Percentiles rank a stretch among this genome's conserved stretches.
phyloP scores from a whole-genome alignment of 1,140 invertebrate species.

The Tetragonula clypearis region DNA sequence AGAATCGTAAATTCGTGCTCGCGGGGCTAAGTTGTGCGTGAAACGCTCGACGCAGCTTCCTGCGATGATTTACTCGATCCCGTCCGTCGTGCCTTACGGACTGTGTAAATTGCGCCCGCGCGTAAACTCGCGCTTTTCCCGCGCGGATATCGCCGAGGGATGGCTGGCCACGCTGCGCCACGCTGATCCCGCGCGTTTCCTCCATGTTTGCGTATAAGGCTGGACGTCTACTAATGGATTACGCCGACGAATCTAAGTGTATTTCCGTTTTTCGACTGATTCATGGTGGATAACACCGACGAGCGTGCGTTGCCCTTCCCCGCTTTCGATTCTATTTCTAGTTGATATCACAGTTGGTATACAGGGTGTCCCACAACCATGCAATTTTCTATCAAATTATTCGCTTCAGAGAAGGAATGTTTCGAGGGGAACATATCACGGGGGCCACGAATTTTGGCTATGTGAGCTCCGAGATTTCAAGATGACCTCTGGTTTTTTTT shows the following conservation, averaged over 20 bases:
- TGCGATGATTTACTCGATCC: slow-evolving; percentile 62
- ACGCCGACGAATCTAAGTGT: not conserved
- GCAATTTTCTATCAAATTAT: no score
- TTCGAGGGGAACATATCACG: no score
- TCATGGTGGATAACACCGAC: not conserved
- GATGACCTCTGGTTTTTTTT: no score
- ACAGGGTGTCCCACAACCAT: no score
- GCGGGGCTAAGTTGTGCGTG: slow-evolving; percentile 52
- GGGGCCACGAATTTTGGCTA: no score
- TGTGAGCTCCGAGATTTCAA: no score
- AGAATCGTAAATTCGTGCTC: slow-evolving; percentile 66
- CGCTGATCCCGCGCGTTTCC: not conserved
- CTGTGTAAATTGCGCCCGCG: slow-evolving; percentile 53
- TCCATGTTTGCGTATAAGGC: not conserved
- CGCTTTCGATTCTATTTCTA: not conserved
- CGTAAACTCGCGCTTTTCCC: slow-evolving; percentile 23
- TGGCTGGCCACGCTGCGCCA: not conserved
- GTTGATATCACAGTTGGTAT: not conserved
- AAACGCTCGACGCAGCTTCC: slow-evolving; percentile 36
- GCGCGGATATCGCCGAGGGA: not conserved
- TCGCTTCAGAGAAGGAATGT: no score
- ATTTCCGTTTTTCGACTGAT: not conserved
- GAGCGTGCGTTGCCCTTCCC: not conserved
- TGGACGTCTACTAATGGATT: not conserved
- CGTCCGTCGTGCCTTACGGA: slow-evolving; percentile 55